These are phyloP conservation scores for Epinephelus moara DNA, from an alignment of 2,113 vertebrate species.

Conservation along the genomic window DNA sequence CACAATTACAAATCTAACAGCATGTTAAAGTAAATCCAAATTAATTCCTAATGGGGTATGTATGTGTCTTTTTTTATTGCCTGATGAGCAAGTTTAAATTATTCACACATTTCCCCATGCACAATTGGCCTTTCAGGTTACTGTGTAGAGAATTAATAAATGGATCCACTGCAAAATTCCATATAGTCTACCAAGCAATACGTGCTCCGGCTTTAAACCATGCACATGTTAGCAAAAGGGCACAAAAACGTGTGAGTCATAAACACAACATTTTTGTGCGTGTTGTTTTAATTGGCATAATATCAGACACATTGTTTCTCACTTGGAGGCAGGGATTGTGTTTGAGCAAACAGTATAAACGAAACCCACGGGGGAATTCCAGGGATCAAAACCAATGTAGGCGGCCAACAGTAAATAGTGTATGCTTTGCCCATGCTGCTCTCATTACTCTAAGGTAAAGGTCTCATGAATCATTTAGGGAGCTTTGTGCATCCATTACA, in stretches of 20 bases:
- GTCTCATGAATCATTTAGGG: conserved; percentile 66
- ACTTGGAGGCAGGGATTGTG: background rate
- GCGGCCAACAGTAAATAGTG: conserved; percentile 11
- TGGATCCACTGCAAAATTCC: too few relatives aligned
- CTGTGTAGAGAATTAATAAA: background rate
- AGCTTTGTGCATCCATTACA: conserved; percentile 48
- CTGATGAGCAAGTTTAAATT: background rate
- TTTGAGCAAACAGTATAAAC: background rate
- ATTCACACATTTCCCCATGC: background rate
- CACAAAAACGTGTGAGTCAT: background rate
- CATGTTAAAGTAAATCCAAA: too few relatives aligned
- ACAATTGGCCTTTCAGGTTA: background rate
- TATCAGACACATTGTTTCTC: background rate
- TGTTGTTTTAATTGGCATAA: background rate
- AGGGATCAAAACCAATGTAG: background rate
- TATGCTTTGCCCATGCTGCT: background rate
- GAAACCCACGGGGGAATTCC: background rate
- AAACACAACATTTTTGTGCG: background rate
- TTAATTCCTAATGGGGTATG: background rate
- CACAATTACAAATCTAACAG: too few relatives aligned
- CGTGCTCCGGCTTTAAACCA: background rate
- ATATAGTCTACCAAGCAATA: background rate
- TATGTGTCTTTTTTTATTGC: background rate
- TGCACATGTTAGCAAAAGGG: background rate
- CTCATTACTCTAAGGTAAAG: conserved; percentile 39